These are phyloP conservation scores for Papilio polytes DNA, from an alignment of 1,140 invertebrate genomes.

Conservation along the genomic window DNA sequence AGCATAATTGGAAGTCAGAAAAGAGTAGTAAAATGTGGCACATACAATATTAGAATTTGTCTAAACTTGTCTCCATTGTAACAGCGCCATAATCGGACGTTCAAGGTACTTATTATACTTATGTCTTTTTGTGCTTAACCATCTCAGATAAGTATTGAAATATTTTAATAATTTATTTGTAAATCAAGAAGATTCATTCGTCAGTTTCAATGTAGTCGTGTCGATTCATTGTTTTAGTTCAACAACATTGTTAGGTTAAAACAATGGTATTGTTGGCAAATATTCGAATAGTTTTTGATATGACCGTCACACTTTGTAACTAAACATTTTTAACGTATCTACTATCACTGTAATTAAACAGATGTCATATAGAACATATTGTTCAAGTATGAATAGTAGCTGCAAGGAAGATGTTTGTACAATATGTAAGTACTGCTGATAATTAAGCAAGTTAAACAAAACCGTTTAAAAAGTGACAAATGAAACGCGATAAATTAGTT, in stretches of 20 bases:
- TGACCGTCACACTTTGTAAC: constrained; percentile 10
- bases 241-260: constrained; percentile 22
- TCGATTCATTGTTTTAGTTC: constrained; percentile 20
- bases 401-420: not conserved
- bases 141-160: not conserved
- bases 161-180: constrained; percentile 20
- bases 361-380: not conserved
- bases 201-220: not conserved
- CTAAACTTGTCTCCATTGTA: too few relatives aligned
- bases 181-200: constrained; percentile 5
- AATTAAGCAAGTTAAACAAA: too few relatives aligned
- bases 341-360: not conserved
- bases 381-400: not conserved
- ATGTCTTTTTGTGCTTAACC: not conserved
- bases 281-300: constrained; percentile 12
- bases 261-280: constrained; percentile 27
- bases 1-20: too few relatives aligned
- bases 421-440: not conserved
- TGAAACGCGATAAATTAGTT: not conserved
- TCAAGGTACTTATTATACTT: not conserved
- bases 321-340: not conserved
- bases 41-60: too few relatives aligned
- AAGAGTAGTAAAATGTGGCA: too few relatives aligned
- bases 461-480: too few relatives aligned
- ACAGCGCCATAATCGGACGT: not conserved